Conservation (phyloP, 2,888 invertebrate genomes). For the Taphrorychus bicolor region DNA sequence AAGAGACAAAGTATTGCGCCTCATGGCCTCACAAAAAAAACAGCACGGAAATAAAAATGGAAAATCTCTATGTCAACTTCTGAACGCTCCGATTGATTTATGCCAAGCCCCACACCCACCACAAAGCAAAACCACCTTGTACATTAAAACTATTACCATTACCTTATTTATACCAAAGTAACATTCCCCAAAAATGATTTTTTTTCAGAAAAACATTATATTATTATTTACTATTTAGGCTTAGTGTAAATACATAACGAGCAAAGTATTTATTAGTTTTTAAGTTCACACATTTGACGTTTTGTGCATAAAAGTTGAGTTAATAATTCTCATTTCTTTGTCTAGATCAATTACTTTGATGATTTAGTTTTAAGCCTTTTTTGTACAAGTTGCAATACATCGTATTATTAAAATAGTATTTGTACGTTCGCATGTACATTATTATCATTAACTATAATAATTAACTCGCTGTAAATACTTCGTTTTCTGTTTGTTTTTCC, state of each 20-base stretch:
- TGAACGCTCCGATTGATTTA: no score
- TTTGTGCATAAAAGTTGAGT: slow-evolving; percentile 19
- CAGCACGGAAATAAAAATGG: no score
- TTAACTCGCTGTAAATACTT: background rate
- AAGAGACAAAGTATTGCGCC: no score
- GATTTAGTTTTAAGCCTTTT: slow-evolving; percentile 16
- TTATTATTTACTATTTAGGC: slow-evolving; percentile 52
- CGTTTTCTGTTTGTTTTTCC: slow-evolving; percentile 20
- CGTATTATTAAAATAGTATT: slow-evolving; percentile 35
- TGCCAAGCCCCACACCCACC: no score
- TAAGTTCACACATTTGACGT: slow-evolving; percentile 44
- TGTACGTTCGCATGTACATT: slow-evolving; percentile 9
- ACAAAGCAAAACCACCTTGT: slow-evolving; percentile 34
- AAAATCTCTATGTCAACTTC: no score
- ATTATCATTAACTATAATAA: background rate
- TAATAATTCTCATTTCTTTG: slow-evolving; percentile 11
- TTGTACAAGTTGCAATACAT: slow-evolving; percentile 36
- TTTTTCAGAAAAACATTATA: slow-evolving; percentile 51
- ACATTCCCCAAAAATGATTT: slow-evolving; percentile 69
- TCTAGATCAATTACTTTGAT: slow-evolving; percentile 12
- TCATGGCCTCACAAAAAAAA: no score
- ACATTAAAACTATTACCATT: slow-evolving; percentile 48
- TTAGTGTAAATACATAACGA: slow-evolving; percentile 51
- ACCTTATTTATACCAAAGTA: slow-evolving; percentile 72
- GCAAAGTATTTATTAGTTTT: slow-evolving; percentile 56